Conservation (phyloP, 2,113 vertebrate species). For the Poecile atricapillus region DNA sequence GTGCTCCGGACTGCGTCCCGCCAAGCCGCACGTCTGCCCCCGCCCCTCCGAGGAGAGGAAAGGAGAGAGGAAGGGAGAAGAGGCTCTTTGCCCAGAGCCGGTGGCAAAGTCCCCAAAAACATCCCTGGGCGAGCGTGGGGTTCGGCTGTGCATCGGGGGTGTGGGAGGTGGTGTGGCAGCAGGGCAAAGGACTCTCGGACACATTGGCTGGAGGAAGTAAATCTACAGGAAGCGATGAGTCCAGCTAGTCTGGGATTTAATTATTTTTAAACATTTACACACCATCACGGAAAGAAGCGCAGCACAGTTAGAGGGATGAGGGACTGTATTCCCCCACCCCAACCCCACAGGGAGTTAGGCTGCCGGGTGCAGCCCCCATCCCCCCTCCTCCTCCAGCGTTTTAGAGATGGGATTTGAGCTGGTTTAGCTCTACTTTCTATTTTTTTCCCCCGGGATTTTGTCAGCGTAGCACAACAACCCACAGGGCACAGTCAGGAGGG, state of each 20-base stretch:
- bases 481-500: neutral
- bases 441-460: neutral
- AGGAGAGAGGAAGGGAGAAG: neutral
- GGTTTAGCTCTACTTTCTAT: conserved; percentile 1
- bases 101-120: neutral
- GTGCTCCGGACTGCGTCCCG: neutral
- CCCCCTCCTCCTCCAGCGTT: neutral
- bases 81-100: neutral
- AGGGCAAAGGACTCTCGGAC: neutral
- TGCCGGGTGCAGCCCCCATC: neutral
- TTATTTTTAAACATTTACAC: neutral
- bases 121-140: neutral
- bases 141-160: neutral
- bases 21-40: neutral
- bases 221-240: neutral
- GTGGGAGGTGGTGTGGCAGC: neutral
- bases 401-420: neutral
- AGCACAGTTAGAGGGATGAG: neutral
- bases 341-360: neutral
- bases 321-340: neutral
- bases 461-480: neutral
- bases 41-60: neutral
- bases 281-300: neutral
- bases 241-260: neutral
- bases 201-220: neutral